These are phyloP conservation scores for Hystrix cristata DNA, from an alignment of 2,113 vertebrate species.

Conservation along the genomic window DNA sequence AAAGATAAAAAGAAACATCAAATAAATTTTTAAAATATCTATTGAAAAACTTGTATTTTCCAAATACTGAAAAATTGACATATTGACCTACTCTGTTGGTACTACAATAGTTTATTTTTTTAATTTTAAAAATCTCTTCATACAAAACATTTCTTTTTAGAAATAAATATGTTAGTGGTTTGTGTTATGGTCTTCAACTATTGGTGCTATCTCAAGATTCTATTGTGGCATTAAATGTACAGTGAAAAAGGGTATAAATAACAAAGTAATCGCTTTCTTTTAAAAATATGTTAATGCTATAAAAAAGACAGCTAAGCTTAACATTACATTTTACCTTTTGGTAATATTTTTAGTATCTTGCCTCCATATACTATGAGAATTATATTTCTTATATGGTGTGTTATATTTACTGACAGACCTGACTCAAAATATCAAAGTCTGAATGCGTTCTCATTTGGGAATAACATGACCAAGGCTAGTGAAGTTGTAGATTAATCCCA, in stretches of 20 bases:
- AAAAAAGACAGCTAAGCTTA: conserved; percentile 14
- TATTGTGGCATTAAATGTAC: background rate
- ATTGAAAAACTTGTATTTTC: background rate
- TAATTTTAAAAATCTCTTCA: background rate
- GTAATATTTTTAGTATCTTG: background rate
- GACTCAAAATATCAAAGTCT: conserved; percentile 43
- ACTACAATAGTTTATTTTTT: background rate
- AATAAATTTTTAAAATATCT: background rate
- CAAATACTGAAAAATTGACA: background rate
- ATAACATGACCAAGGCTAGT: conserved; percentile 42
- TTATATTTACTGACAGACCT: background rate
- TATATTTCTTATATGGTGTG: background rate
- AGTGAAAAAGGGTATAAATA: background rate
- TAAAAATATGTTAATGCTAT: background rate
- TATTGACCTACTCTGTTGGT: background rate
- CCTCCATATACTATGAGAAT: background rate
- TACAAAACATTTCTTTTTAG: background rate
- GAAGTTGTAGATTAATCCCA: background rate
- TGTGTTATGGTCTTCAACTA: background rate
- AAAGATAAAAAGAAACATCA: background rate
- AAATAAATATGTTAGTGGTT: background rate
- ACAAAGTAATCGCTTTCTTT: background rate
- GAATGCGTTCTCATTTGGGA: conserved; percentile 51
- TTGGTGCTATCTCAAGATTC: background rate
- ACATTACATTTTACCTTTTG: conserved; percentile 57